Conservation (phyloP, 1,140 invertebrate genomes). For the Ganaspis sp. region DNA sequence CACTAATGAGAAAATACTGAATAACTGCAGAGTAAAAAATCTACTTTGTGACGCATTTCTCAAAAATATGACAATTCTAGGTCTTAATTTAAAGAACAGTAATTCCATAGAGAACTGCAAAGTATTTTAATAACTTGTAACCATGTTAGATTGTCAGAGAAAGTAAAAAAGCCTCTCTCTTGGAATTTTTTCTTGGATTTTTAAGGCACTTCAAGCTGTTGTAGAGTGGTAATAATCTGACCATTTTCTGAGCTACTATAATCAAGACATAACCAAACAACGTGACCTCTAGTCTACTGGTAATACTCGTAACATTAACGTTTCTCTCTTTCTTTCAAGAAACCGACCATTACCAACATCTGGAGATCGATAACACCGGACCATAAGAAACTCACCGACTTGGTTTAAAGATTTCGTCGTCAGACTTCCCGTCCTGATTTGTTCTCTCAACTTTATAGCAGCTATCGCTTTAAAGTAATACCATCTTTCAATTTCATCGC, state of each 20-base stretch:
- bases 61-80: too few species aligned
- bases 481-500: constrained; percentile 3
- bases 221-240: constrained; percentile 19
- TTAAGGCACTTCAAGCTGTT: background rate
- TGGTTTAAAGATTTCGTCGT: background rate
- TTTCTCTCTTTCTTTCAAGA: background rate
- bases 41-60: too few species aligned
- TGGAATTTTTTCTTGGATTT: background rate
- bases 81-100: too few species aligned
- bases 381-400: constrained; percentile 3
- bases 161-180: too few species aligned
- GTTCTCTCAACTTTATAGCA: background rate
- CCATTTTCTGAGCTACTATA: background rate
- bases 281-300: background rate
- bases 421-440: background rate
- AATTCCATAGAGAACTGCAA: too few species aligned
- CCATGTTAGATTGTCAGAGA: too few species aligned
- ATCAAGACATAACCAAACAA: constrained; percentile 30
- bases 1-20: too few species aligned
- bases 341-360: constrained; percentile 9
- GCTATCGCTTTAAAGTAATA: background rate
- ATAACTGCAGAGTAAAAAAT: too few species aligned
- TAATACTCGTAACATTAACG: constrained; percentile 26
- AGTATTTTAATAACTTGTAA: too few species aligned
- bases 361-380: constrained; percentile 15